Evolutionary conservation across 2,797 vertebrate species (phyloP).

Genomic region (Argentina silus): DNA sequence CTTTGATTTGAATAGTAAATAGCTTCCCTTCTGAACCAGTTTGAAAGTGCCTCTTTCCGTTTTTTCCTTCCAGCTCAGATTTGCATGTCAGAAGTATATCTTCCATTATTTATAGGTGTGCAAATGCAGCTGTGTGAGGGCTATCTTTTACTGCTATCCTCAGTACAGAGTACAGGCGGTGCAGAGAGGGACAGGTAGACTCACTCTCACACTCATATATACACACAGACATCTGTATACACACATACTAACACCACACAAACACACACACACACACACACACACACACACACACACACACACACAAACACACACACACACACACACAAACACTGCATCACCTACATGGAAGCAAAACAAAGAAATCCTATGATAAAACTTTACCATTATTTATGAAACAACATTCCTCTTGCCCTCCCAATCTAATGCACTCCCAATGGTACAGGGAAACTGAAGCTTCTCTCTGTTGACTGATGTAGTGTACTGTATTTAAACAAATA

Average conservation of each 20-base stretch:
- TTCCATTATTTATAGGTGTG: slow-evolving; percentile 42
- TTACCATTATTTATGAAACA: background rate
- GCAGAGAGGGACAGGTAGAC: background rate
- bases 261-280: slow-evolving; percentile 13
- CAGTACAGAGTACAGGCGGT: slow-evolving; percentile 2
- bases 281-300: slow-evolving; percentile 1
- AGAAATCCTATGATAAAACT: background rate
- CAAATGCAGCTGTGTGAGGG: slow-evolving; percentile 18
- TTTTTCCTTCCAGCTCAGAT: slow-evolving; percentile 12
- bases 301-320: background rate
- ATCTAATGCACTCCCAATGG: background rate
- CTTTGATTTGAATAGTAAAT: slow-evolving; percentile 53
- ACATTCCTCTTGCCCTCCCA: background rate
- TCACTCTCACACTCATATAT: slow-evolving; percentile 12
- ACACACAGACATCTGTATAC: too few species aligned
- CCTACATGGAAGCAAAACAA: too few species aligned
- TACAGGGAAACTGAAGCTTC: background rate
- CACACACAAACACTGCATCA: background rate
- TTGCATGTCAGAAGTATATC: slow-evolving; percentile 34
- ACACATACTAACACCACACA: too few species aligned
- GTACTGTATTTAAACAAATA: background rate
- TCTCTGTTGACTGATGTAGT: background rate
- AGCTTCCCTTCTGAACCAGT: slow-evolving; percentile 12
- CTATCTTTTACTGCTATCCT: slow-evolving; percentile 7
- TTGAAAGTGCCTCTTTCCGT: slow-evolving; percentile 31